Percentiles rank a stretch among this genome's conserved stretches.
Evolutionary conservation across 2,888 invertebrate species (phyloP).

Genomic region (Drosophila paranaensis): DNA sequence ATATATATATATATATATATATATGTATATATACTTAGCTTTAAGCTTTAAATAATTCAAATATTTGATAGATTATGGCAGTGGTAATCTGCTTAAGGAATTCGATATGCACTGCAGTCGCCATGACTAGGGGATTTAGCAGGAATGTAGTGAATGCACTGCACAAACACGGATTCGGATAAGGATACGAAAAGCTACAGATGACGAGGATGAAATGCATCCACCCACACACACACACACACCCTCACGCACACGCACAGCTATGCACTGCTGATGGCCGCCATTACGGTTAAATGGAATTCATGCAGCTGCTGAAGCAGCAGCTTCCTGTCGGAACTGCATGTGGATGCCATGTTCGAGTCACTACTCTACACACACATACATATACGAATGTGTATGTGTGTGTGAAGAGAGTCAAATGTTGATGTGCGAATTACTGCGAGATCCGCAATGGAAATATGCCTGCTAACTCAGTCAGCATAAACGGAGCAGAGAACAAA

Average conservation of each 20-base stretch:
- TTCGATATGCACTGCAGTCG: not conserved
- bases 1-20: not conserved
- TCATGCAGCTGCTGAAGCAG: conserved; percentile 10
- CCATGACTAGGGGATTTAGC: conserved; percentile 9
- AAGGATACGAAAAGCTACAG: conserved; percentile 5
- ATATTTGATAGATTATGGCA: not conserved
- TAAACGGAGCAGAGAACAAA: conserved; percentile 26
- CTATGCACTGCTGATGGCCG: conserved; percentile 28
- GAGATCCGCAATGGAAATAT: conserved; percentile 20
- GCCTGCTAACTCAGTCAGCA: conserved; percentile 10
- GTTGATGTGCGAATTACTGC: conserved; percentile 6
- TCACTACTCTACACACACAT: not conserved
- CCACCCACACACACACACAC: not conserved
- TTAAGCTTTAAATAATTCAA: not conserved
- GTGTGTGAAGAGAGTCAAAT: not conserved
- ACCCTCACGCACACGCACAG: not conserved
- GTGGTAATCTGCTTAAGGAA: not conserved
- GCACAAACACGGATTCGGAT: conserved; percentile 24
- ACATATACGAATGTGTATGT: not conserved
- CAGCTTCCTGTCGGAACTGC: conserved; percentile 15
- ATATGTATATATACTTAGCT: not conserved
- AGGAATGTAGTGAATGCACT: conserved; percentile 15
- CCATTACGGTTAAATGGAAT: conserved; percentile 45
- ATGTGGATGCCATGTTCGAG: conserved; percentile 7
- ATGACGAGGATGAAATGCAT: conserved; percentile 6